phyloP scores from a whole-genome alignment of 2,113 vertebrate species.

The Saccopteryx leptura region DNA sequence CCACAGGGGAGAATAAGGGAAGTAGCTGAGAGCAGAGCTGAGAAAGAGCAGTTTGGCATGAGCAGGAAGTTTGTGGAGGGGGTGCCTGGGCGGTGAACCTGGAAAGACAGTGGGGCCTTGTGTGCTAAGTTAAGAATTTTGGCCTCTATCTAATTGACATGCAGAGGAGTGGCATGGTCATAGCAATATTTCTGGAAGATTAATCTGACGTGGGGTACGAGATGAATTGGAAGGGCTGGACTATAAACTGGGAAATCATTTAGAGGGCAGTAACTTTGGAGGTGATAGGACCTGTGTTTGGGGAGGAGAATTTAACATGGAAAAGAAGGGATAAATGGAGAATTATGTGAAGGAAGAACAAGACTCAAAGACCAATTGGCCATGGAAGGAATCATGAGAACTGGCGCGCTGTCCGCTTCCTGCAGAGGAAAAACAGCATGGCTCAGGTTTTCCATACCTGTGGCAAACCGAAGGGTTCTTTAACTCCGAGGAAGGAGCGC shows the following conservation, averaged over 20 bases:
- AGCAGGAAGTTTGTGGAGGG: background rate
- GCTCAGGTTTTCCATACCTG: background rate
- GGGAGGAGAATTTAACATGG: constrained; percentile 25
- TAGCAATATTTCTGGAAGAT: constrained; percentile 39
- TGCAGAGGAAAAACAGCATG: background rate
- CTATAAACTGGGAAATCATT: background rate
- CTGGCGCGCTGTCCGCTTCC: background rate
- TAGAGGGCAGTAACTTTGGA: background rate
- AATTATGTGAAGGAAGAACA: background rate
- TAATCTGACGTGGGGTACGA: background rate
- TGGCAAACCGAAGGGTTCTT: background rate
- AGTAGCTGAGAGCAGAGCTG: background rate
- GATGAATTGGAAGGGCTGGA: background rate
- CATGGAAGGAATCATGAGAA: background rate
- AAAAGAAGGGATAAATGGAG: background rate
- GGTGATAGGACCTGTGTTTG: background rate
- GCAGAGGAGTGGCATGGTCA: background rate
- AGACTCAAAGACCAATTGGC: background rate
- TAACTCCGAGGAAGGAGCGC: background rate
- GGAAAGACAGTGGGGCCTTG: background rate
- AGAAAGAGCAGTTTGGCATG: background rate
- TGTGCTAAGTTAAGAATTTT: background rate
- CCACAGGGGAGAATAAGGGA: background rate
- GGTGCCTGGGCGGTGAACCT: background rate
- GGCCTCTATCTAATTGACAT: constrained; percentile 2